Base-by-base conservation (phyloP, 2,888 invertebrate species). In the Mellilla xanthometata region DNA sequence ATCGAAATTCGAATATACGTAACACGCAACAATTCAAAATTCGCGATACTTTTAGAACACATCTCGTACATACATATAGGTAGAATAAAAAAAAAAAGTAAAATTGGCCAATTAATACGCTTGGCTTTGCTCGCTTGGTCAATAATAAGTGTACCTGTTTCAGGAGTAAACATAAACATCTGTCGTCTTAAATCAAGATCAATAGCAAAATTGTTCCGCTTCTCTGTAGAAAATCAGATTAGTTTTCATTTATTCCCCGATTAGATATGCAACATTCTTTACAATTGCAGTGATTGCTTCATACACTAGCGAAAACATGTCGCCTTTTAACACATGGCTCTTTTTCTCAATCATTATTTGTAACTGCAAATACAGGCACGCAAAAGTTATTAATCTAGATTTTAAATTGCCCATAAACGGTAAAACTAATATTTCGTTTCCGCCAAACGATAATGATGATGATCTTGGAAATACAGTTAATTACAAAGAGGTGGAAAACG, bases 241-340 rank as follows among this genome's bases (percentile, higher is more conserved):
- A 28, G 19, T 30, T 38, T n/a, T 29, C 28, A 44, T 45, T 45
- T 30, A 23, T 26, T 31, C 33, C 29, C 39, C 26, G 15, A 26
- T 39, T 29, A 30, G 38, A 29, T 32, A 26, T 19, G 27, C 27
- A 27, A 24, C 15, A 34, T 34, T 19, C 15, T 32, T n/a, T 15
- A 45, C 24, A 35, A 23, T 39, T 2, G 8, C 6, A 12, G 2
- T 15, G 6, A 28, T 10, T 30, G 28, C 13, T 3, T 19, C 15
- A 3, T 6, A 19, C 6, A 5, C 3, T 3, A 19, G 15, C 15
- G 15, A 19, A 3, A 19, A 19, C 3, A 24, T 24, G 24, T 24
- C 8, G 7, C 24, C 8, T 24, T 24, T 7, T 24, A 24, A 24
- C 24, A 7, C 15, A 19, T 19, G 3, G 15, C 15, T 19, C 15